A percentile compares a stretch with the other conserved stretches of the same genome.
Conservation (phyloP, 2,888 invertebrate genomes). For the Drosophila fungiperda region DNA sequence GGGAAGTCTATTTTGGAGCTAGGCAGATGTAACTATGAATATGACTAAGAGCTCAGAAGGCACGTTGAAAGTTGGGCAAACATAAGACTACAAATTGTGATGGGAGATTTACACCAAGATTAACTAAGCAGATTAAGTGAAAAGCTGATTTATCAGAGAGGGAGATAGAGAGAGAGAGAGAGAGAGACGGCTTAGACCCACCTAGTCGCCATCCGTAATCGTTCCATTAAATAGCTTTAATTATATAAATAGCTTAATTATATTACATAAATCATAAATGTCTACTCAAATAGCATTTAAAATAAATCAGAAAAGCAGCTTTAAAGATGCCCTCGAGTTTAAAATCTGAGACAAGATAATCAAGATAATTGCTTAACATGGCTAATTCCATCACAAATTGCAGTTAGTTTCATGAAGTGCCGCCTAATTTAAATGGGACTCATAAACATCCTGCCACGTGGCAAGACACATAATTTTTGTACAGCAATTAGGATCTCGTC, state of each 20-base stretch:
- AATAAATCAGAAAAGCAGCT: not conserved
- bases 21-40: not conserved
- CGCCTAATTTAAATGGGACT: not conserved
- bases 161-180: not conserved
- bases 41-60: not conserved
- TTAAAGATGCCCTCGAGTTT: not conserved
- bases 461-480: conserved; percentile 35
- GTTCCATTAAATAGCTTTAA: not conserved
- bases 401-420: not conserved
- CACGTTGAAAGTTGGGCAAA: too few species aligned
- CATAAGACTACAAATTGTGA: too few species aligned
- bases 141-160: too few species aligned
- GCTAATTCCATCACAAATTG: not conserved
- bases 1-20: not conserved
- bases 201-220: not conserved
- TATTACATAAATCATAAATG: not conserved
- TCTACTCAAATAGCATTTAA: not conserved
- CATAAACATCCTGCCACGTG: conserved; percentile 76
- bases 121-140: too few species aligned
- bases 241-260: not conserved
- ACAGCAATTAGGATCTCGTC: conserved; percentile 57
- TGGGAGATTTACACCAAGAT: too few species aligned
- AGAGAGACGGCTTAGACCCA: not conserved
- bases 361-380: not conserved
- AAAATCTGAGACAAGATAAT: conserved; percentile 5